These are phyloP conservation scores for Archivesica marissinica DNA, from an alignment of 1,140 invertebrate genomes.

Conservation along the genomic window DNA sequence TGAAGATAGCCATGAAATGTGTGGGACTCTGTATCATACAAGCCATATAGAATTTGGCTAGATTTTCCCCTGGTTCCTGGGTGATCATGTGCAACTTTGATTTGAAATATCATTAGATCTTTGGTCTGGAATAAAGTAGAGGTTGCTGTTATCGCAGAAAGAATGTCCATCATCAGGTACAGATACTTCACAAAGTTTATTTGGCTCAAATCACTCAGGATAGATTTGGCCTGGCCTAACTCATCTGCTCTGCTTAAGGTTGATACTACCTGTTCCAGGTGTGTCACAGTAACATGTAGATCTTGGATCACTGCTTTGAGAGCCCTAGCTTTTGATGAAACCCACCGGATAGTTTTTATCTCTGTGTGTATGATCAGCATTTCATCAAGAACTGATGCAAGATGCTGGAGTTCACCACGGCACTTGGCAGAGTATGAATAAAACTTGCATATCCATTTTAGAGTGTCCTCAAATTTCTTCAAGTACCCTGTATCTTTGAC, in stretches of 20 bases:
- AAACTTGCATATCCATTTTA: conserved; percentile 17
- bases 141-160: conserved; percentile 19
- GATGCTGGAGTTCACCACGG: background rate
- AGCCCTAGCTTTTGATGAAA: background rate
- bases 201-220: conserved; percentile 15
- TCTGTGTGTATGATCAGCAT: background rate
- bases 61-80: conserved; percentile 7
- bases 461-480: conserved; percentile 57
- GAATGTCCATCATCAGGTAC: conserved; percentile 43
- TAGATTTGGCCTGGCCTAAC: conserved; percentile 3
- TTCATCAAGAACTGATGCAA: conserved; percentile 1
- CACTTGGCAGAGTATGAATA: conserved; percentile 24
- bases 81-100: conserved; percentile 36
- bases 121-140: conserved; percentile 58
- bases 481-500: conserved; percentile 54
- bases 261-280: background rate
- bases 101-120: conserved; percentile 51
- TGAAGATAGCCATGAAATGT: conserved; percentile 15
- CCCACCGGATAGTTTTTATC: conserved; percentile 13
- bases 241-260: conserved; percentile 6
- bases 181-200: conserved; percentile 59
- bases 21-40: background rate
- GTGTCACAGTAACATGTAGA: conserved; percentile 32
- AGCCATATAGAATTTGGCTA: conserved; percentile 15
- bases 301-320: conserved; percentile 19